Evolutionary conservation across 2,797 vertebrate genomes (phyloP), one percentile per base, ranked within the genome.

Genomic region (Poeciliopsis paucimaculata): DNA sequence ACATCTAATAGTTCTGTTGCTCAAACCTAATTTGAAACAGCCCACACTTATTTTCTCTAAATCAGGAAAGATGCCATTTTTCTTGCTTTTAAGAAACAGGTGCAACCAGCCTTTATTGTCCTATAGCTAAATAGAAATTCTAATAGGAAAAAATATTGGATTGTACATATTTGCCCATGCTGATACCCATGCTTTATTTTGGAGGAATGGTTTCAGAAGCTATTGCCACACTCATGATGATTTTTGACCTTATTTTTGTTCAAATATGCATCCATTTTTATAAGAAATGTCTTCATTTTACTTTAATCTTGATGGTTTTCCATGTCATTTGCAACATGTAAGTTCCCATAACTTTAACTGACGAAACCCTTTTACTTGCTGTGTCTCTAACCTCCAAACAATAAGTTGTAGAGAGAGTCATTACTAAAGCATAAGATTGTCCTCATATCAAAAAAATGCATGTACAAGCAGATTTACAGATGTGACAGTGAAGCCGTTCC

Each of bases 21-120:
- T 91, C 84, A 81, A 90, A 82, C 80, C 85, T 93, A 87, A 94
- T 95, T 90, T 78, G 72, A 95, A 93, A 93, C 92, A 93, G 84
- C 41, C 86, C 75, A 62, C 81, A 26, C 31, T 86, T 51, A 72
- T 83, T 85, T 77, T 77, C 78, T 84, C 80, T 79, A n/a, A 62
- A 82, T 71, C 72, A 70, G 53, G 36, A 82, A 49, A 41, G 64
- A 91, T 62, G 64, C 64, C 18, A 49, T 70, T 5, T 72, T 80
- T 88, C 53, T 83, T 75, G 83, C 43, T 84, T 81, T 72, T 77
- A 88, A 70, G 39, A 43, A 70, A 26, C 23, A n/a, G 6, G 13
- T 71, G 41, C 13, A 71, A 71, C 26, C 28, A 28, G 57, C 23
- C 77, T 77, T 82, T 80, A 51, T 82, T 68, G 75, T 68, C 77